Conservation (phyloP, 2,797 vertebrate species). For the Bradypus variegatus region DNA sequence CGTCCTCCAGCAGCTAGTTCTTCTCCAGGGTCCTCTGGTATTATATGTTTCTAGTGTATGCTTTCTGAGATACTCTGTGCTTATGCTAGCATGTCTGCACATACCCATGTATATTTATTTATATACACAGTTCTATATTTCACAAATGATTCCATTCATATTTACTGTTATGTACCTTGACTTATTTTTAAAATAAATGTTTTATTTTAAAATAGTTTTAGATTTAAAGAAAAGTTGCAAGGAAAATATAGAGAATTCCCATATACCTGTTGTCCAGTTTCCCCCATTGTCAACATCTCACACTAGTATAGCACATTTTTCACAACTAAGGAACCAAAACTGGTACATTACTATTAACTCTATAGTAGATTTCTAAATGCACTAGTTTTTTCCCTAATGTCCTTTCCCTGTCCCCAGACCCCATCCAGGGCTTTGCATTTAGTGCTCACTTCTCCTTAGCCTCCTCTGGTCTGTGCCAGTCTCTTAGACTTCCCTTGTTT, state of each 20-base stretch:
- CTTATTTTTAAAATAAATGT: not conserved
- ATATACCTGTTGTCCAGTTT: not conserved
- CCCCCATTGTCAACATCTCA: not conserved
- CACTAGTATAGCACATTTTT: no score
- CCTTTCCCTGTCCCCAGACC: not conserved
- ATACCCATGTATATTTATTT: accelerated
- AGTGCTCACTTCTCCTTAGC: not conserved
- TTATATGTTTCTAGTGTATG: not conserved
- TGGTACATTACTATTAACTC: not conserved
- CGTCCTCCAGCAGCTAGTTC: not conserved
- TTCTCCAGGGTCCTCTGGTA: not conserved
- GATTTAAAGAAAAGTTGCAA: not conserved
- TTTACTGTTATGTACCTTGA: no score
- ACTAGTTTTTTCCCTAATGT: not conserved
- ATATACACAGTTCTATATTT: not conserved
- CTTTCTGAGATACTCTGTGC: not conserved
- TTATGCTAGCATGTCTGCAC: accelerated
- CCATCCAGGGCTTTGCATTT: accelerated
- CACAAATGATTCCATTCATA: not conserved
- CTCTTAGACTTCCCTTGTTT: not conserved
- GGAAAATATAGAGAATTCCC: not conserved
- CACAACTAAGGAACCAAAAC: not conserved
- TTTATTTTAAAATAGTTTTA: not conserved
- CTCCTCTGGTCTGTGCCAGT: not conserved
- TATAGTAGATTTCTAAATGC: not conserved